Conservation (phyloP, 2,113 vertebrate species). For the Lethenteron reissneri region DNA sequence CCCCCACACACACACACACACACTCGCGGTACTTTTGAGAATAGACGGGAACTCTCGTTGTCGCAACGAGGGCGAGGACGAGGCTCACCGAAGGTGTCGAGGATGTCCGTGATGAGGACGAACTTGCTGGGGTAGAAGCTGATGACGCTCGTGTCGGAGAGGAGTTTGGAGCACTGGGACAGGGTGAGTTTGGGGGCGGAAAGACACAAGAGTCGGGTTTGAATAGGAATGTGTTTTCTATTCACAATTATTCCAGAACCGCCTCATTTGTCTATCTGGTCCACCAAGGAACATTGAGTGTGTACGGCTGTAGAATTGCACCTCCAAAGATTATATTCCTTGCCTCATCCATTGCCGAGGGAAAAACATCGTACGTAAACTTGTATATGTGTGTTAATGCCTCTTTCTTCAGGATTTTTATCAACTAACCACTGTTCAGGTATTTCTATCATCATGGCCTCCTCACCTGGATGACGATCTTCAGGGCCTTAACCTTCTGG, state of each 20-base stretch:
- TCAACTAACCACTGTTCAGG: too few species aligned
- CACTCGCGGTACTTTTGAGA: too few species aligned
- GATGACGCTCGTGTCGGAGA: constrained; percentile 83
- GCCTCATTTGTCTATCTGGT: background rate
- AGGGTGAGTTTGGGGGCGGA: constrained; percentile 1
- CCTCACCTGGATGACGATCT: constrained; percentile 89
- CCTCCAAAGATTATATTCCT: too few species aligned
- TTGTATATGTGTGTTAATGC: too few species aligned
- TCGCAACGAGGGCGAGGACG: too few species aligned
- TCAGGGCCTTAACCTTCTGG: constrained; percentile 94
- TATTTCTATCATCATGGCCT: background rate
- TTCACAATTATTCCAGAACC: too few species aligned
- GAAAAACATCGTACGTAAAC: too few species aligned
- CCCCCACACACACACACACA: too few species aligned
- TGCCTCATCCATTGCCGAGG: too few species aligned
- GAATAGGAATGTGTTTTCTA: too few species aligned
- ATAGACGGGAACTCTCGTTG: too few species aligned
- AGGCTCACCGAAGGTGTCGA: constrained; percentile 78
- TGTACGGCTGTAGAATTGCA: background rate
- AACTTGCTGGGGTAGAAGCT: constrained; percentile 99
- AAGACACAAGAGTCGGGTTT: background rate
- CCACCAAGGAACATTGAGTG: background rate
- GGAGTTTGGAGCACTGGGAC: constrained; percentile 79
- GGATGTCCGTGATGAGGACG: constrained; percentile 88
- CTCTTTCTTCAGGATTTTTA: too few species aligned